These are phyloP conservation scores for Torymus tubicola DNA, from an alignment of 2,888 invertebrate genomes.

Conservation along the genomic window DNA sequence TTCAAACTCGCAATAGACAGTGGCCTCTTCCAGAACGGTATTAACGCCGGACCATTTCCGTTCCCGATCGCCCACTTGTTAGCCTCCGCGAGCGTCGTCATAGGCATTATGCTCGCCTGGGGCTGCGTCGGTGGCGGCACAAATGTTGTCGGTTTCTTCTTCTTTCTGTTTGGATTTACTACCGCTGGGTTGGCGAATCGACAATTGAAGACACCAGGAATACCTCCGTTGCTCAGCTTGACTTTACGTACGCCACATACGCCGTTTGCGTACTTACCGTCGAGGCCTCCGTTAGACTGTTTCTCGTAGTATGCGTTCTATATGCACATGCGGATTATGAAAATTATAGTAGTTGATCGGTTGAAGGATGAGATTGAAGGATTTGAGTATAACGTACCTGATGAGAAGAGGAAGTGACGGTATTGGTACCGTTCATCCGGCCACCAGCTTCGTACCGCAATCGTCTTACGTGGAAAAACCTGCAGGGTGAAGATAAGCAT, in stretches of 20 bases:
- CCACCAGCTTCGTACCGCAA: slow-evolving; percentile 84
- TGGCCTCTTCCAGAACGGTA: slow-evolving; percentile 87
- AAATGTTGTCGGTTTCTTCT: slow-evolving; percentile 93
- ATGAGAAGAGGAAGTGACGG: slow-evolving; percentile 64
- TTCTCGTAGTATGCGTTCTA: slow-evolving; percentile 53
- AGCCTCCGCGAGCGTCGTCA: slow-evolving; percentile 65
- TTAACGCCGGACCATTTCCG: slow-evolving; percentile 71
- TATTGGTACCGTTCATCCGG: slow-evolving; percentile 73
- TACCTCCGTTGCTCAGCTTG: slow-evolving; percentile 76
- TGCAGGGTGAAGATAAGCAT: slow-evolving; percentile 70
- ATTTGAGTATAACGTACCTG: slow-evolving; percentile 60
- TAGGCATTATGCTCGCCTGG: slow-evolving; percentile 71
- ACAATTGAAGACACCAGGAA: slow-evolving; percentile 94
- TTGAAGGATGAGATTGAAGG: no score
- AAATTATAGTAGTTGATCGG: background rate
- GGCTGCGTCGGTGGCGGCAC: slow-evolving; percentile 84
- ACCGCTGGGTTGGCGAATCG: slow-evolving; percentile 87
- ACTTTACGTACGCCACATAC: slow-evolving; percentile 62
- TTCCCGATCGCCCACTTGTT: slow-evolving; percentile 70
- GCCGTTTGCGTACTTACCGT: slow-evolving; percentile 46
- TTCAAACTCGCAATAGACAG: slow-evolving; percentile 78
- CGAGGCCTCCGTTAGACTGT: slow-evolving; percentile 30
- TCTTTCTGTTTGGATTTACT: slow-evolving; percentile 85
- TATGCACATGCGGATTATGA: background rate
- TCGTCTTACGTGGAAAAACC: slow-evolving; percentile 90